Evolutionary conservation across 2,888 invertebrate genomes (phyloP), one percentile per base, ranked within the genome.

Genomic region (Ditylenchus weischeri): DNA sequence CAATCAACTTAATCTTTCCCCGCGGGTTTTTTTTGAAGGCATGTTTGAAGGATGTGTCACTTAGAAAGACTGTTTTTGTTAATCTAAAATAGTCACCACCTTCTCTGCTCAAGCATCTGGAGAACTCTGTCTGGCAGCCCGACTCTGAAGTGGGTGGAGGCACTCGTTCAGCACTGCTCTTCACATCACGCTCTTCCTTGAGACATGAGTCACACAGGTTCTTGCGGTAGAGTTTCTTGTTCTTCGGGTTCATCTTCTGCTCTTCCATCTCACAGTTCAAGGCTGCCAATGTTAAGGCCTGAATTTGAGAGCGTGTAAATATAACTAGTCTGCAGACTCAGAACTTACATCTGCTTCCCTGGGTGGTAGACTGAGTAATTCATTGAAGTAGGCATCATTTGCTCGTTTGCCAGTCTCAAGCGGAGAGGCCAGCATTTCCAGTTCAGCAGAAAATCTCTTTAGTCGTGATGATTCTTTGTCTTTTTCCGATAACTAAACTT

Each of bases 301-400:
- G 43, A 19, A 66, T 62, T 19, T 66, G 21, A n/a, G 50, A 47
- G 19, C 50, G 50, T 51, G 47, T 18, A n/a, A 66, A 65, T 15
- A 35, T 54, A 11, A 35, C 5, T 4, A 15, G 13, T 35, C 11
- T 35, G n/a, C 49, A 43, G 18, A 64, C n/a, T 48, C 15, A 11
- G 18, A 19, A 23, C 62, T 62, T 36, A 66, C 66, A 62, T 66
- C 66, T 0, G 66, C 66, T 10, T 66, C 66, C 35, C 63, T 65
- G 0, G 64, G 57, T 38, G 47, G 51, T 8, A 67, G 43, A 48
- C 61, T 64, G 23, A 64, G 59, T 23, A 70, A 43, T 57, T 71
- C 70, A 47, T 70, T 69, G 13, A 71, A 36, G 29, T 70, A 65
- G 21, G 70, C 57, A 48, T 70, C 70, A 43, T 43, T 8, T 11